Conservation (phyloP, 1,140 invertebrate species). For the Coenobita brevimanus region DNA sequence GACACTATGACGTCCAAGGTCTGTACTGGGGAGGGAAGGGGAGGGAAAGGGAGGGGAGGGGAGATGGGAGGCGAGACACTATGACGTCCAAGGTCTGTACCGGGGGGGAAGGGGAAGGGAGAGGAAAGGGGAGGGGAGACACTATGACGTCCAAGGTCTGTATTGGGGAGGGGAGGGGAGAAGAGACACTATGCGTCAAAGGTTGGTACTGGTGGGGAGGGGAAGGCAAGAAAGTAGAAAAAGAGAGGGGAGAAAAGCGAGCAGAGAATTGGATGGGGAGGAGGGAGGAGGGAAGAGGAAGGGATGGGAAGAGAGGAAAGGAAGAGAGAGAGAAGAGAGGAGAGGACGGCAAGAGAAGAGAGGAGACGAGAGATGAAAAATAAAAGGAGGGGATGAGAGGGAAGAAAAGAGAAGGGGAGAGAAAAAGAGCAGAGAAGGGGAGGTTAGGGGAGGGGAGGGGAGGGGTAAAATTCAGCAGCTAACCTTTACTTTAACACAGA, state of each 20-base stretch:
- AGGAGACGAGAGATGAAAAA: background rate
- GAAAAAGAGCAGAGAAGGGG: background rate
- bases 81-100: no score
- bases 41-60: background rate
- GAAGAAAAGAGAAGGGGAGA: background rate
- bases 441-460: background rate
- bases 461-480: background rate
- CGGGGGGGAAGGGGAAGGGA: conserved; percentile 6
- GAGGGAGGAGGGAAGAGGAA: background rate
- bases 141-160: background rate
- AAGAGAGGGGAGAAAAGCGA: background rate
- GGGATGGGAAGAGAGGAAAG: background rate
- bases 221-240: background rate
- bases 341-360: background rate
- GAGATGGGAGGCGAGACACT: background rate
- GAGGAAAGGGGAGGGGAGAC: background rate
- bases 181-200: background rate
- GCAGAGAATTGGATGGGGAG: background rate
- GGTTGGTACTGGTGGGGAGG: background rate
- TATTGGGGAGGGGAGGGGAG: background rate
- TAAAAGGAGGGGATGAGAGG: background rate
- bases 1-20: no score
- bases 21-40: background rate
- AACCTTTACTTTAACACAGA: background rate
- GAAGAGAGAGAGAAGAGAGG: background rate